Evolutionary conservation across 2,113 vertebrate species (phyloP).

Genomic region (Notothenia coriiceps): DNA sequence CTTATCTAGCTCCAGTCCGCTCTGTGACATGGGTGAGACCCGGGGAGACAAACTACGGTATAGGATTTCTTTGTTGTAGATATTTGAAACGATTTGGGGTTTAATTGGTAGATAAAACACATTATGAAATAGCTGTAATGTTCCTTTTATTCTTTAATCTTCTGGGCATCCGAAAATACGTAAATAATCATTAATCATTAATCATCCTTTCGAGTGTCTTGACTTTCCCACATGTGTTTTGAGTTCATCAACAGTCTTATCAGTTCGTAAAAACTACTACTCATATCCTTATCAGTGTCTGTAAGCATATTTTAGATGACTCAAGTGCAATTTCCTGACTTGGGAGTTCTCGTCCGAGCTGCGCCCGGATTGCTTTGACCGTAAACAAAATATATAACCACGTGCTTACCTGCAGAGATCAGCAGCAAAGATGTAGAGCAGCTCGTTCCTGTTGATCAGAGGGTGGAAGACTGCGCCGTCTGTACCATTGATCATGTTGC

Average conservation of each 20-base stretch:
- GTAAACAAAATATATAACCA: constrained; percentile 44
- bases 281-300: constrained; percentile 16
- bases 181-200: neutral
- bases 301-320: constrained; percentile 1
- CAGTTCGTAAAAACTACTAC: constrained; percentile 1
- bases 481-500: constrained; percentile 99
- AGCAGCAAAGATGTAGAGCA: constrained; percentile 93
- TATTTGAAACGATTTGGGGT: too few relatives aligned
- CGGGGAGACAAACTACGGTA: too few relatives aligned
- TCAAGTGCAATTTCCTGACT: constrained; percentile 5
- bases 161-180: too few relatives aligned
- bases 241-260: constrained; percentile 2
- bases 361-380: constrained; percentile 6
- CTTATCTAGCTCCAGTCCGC: too few relatives aligned
- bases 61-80: too few relatives aligned
- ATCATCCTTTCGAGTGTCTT: neutral
- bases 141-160: too few relatives aligned
- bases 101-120: too few relatives aligned
- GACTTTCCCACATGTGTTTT: neutral
- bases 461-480: constrained; percentile 96
- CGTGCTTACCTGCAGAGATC: constrained; percentile 93
- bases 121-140: too few relatives aligned
- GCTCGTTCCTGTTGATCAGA: constrained; percentile 89
- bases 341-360: neutral
- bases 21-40: too few relatives aligned